Base-by-base conservation (phyloP, 2,888 invertebrate species). In the Morpho helenor region DNA sequence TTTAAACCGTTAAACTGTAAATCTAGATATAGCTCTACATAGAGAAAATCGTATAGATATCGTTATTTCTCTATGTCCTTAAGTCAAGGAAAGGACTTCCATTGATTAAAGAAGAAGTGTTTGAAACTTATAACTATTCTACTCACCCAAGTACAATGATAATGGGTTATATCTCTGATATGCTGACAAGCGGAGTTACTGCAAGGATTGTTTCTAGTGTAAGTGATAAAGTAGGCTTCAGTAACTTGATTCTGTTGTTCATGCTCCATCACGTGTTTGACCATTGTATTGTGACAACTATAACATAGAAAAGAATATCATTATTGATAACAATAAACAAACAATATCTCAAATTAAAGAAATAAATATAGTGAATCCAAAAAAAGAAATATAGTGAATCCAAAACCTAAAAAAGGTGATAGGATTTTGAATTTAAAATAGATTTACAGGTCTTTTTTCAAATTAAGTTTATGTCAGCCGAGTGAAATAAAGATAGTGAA, bases 241-340 rank as follows among this genome's bases (percentile, higher is more conserved):
- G 96, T 96, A 54, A 97, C 95, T 70, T 96, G 94, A 74, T 96
- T 96, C 80, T 97, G 97, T 60, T 96, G 95, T 72, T 97, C 97
- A 78, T 98, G 97, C 68, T 96, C 96, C 79, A 96, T 92, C 0
- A 96, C 95, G 74, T 98, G 98, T 69, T 97, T 97, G 65, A 96
- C 91, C 67, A 97, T 96, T 7, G 95, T 95, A 47, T 91, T 92
- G 73, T 92, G 92, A 66, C 92, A 92, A 69, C 92, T 92, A 77
- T 9, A 69, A 69, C 4, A 16, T 31, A 3, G 5, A 46, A 7
- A 10, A 40, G 7, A 42, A 9, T 22, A 54, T 9, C n/a, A 22
- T 45, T 46, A 39, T 8, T 10, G 7, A 10, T 16, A 16, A 16
- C 5, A 16, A 46, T 7, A 16, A 16, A 46, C 23, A 23, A 23